Percentiles rank a stretch among this genome's conserved stretches.
phyloP scores from a whole-genome alignment of 2,797 vertebrate species.

The Tarsius wallacei region DNA sequence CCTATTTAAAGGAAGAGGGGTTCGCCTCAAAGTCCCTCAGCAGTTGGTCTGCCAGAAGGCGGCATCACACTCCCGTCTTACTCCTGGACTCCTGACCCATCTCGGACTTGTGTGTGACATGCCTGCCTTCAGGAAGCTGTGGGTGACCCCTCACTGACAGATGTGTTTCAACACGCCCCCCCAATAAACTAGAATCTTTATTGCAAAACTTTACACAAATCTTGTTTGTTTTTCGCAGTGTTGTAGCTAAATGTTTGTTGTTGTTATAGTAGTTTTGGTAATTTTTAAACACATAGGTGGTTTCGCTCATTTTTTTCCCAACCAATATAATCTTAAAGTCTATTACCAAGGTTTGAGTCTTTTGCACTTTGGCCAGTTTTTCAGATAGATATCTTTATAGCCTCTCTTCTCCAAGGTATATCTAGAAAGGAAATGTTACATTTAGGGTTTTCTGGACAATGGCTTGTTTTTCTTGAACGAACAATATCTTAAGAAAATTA shows the following conservation, averaged over 20 bases:
- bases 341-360: slow-evolving; percentile 2
- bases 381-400: not conserved
- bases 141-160: not conserved
- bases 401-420: not conserved
- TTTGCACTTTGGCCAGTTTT: slow-evolving; percentile 14
- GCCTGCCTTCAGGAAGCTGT: not conserved
- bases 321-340: slow-evolving; percentile 7
- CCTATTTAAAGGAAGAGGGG: not conserved
- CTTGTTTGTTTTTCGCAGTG: slow-evolving; percentile 9
- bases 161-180: not conserved
- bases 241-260: slow-evolving; percentile 14
- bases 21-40: slow-evolving; percentile 14
- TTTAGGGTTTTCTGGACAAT: slow-evolving; percentile 67
- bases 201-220: not conserved
- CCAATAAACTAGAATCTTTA: not conserved
- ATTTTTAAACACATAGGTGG: slow-evolving; percentile 42
- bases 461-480: slow-evolving; percentile 34
- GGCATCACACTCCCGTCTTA: not conserved
- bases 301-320: slow-evolving; percentile 39
- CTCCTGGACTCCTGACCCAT: not conserved
- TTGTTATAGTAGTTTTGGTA: slow-evolving; percentile 5
- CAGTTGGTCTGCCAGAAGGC: not conserved
- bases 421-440: not conserved
- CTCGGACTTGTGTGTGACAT: too few species aligned
- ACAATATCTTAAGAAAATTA: not conserved